Evolutionary conservation across 2,113 vertebrate species (phyloP), one percentile per base, ranked within the genome.

Genomic region (Hippopotamus amphibius): DNA sequence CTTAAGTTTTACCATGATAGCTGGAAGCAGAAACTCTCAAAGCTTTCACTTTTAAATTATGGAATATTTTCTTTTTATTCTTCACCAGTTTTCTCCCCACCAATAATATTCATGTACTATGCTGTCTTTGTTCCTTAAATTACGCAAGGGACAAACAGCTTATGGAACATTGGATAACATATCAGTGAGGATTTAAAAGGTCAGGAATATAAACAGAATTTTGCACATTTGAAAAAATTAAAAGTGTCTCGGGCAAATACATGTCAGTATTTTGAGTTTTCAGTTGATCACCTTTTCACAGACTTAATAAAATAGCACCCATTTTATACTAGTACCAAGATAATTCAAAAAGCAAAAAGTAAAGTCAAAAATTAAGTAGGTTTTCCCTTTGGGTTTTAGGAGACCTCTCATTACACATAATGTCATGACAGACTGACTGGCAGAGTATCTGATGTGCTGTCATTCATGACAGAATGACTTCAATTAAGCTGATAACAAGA

Each of bases 401-500:
- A 98, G 98, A 97, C 97, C 95, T 98, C 98, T 98, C 98, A 97
- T 98, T 98, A 98, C 95, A 96, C 94, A 96, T 97, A 96, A 98
- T 98, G 98, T 97, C 86, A 98, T 97, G 97, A 97, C 96, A 98
- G 97, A 96, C 81, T 97, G 98, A 98, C 98, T 96, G 97, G 97
- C 97, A 96, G 98, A 98, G 96, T 96, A 97, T 97, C 97, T 98
- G 97, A 98, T 93, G 96, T 97, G 94, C 92, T 98, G 98, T 98
- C 98, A 97, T 97, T 97, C 97, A 97, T 87, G 98, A 97, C 98
- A 98, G 98, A 97, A 97, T 63, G 96, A 98, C 97, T 98, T 98
- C 98, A 98, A 97, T 98, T 98, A 98, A 96, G 88, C 90, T 98
- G 98, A 98, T 98, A 98, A 87, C 63, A 93, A 97, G 96, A 98